phyloP scores from a whole-genome alignment of 2,797 vertebrate species.

The Nyctibius grandis region DNA sequence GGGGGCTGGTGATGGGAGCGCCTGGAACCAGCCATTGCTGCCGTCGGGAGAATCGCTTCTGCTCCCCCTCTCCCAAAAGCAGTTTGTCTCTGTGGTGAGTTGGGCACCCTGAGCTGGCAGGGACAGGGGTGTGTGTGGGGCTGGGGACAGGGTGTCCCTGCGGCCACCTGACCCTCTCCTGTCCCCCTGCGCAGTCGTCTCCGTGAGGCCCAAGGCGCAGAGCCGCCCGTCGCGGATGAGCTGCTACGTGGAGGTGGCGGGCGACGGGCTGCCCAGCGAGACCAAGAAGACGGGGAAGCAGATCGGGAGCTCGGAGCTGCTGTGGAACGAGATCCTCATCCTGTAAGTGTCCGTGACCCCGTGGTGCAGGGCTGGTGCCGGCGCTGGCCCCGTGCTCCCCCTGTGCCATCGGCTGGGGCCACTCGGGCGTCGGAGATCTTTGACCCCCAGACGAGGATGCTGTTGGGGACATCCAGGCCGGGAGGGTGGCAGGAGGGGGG shows the following conservation, averaged over 20 bases:
- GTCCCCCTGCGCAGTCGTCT: constrained; percentile 79
- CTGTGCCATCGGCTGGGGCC: accelerated
- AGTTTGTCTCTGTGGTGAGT: neutral
- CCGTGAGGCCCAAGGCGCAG: constrained; percentile 88
- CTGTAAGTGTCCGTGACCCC: constrained; percentile 75
- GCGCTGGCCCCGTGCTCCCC: neutral
- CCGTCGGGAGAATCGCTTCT: accelerated
- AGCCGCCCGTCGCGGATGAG: constrained; percentile 83
- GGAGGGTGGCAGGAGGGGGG: accelerated
- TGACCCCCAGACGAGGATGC: accelerated
- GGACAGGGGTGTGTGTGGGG: neutral
- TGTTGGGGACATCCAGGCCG: neutral
- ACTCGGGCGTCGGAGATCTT: neutral
- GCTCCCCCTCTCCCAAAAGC: neutral
- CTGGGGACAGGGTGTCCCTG: neutral
- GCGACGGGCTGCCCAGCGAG: constrained; percentile 87
- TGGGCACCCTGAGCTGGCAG: accelerated
- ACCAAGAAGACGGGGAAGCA: constrained; percentile 94
- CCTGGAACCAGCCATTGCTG: accelerated
- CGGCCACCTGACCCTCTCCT: neutral
- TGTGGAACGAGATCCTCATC: constrained; percentile 92
- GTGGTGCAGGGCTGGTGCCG: neutral
- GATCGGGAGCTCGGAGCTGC: constrained; percentile 87
- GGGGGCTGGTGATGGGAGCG: neutral
- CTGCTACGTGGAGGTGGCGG: constrained; percentile 91